phyloP scores from a whole-genome alignment of 2,888 invertebrate species.

The Chymomyza amoena region DNA sequence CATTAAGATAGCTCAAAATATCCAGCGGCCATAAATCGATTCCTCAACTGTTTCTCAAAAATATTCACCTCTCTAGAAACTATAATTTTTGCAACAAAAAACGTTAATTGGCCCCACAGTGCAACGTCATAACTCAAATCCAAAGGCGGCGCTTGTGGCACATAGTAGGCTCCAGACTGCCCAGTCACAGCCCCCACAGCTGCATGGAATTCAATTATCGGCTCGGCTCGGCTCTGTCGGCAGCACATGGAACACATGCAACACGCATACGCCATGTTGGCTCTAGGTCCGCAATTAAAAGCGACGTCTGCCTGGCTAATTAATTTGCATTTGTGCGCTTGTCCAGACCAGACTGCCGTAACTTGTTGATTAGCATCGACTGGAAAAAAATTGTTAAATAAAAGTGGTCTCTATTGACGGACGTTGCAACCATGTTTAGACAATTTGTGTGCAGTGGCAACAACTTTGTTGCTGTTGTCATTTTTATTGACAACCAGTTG shows the following conservation, averaged over 20 bases:
- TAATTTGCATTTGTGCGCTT: constrained; percentile 63
- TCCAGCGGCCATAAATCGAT: too few species aligned
- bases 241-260: constrained; percentile 51
- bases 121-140: constrained; percentile 4
- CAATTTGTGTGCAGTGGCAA: constrained; percentile 35
- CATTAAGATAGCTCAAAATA: too few species aligned
- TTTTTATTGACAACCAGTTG: constrained; percentile 40
- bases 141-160: constrained; percentile 65
- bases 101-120: background rate
- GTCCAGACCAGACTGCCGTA: constrained; percentile 21
- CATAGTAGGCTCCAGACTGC: constrained; percentile 52
- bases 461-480: constrained; percentile 30
- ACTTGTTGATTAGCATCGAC: constrained; percentile 60
- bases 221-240: constrained; percentile 14
- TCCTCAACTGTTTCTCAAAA: too few species aligned
- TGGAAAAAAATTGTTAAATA: background rate
- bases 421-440: constrained; percentile 35
- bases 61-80: too few species aligned
- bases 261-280: constrained; percentile 64
- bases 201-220: constrained; percentile 63
- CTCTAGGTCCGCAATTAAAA: constrained; percentile 58
- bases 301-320: constrained; percentile 48
- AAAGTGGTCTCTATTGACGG: background rate
- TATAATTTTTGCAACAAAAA: too few species aligned
- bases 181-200: constrained; percentile 33